Base-by-base conservation (phyloP, 2,888 invertebrate genomes). In the Papilio gigon region DNA sequence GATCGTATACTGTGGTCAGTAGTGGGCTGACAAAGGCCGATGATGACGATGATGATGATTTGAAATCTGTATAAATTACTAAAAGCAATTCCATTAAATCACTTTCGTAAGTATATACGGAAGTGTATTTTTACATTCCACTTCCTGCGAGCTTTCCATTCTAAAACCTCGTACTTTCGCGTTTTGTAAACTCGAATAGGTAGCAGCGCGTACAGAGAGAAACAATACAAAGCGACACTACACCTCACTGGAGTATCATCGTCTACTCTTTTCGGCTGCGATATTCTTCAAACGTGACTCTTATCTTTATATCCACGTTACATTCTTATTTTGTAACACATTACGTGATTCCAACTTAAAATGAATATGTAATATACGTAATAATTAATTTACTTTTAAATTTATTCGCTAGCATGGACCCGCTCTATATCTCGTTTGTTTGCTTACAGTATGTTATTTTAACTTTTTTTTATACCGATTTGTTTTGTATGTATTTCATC, bases 221-320 rank as follows among this genome's bases (percentile, higher is more conserved):
- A 64, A 68, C 68, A 68, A 68, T 68, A 68, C 68, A 68, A 61
- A 68, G 64, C 60, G 60, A 50, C 66, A 64, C 61, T 69, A 67
- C 62, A 59, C 71, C 73, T 70, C 80, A 77, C 74, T 74, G 78
- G 81, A 84, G 88, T 79, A 78, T 77, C 84, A 83, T 85, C 84
- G 80, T 82, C 82, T 83, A 83, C 85, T 86, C 88, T 86, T 88
- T 88, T 87, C 77, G 86, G 86, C 81, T 77, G 76, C 79, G 78
- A 78, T 80, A 84, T 83, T 80, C 86, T 84, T 89, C 87, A 89
- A 89, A 90, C 85, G 85, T 82, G 73, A 75, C 88, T 88, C 88
- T 88, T 86, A 85, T 89, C 90, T 89, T 90, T 89, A 89, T 89
- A 89, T 86, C 80, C 85, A 82, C 83, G 86, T 89, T 90, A 89